Percentiles rank a stretch among this genome's conserved stretches.
Evolutionary conservation across 1,140 invertebrate species (phyloP).

Genomic region (Hyposmocoma kahamanoa): DNA sequence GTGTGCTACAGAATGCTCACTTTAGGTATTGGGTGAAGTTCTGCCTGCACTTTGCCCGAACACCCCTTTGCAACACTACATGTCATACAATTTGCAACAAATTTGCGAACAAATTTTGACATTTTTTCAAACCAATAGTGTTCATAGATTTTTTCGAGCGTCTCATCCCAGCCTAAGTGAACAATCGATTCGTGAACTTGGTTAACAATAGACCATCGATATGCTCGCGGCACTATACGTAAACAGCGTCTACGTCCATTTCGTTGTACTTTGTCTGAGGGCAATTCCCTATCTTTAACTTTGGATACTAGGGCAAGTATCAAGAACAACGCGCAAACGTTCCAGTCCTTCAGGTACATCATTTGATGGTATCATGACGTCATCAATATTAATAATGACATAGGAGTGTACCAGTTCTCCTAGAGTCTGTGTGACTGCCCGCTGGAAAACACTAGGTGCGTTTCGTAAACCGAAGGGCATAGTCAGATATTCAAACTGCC

Average conservation of each 20-base stretch:
- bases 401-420: neutral
- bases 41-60: conserved; percentile 25
- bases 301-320: neutral
- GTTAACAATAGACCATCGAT: conserved; percentile 15
- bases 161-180: conserved; percentile 38
- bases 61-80: conserved; percentile 22
- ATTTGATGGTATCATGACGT: neutral
- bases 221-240: conserved; percentile 13
- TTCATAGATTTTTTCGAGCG: conserved; percentile 20
- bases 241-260: conserved; percentile 1
- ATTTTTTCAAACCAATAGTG: conserved; percentile 17
- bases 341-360: neutral
- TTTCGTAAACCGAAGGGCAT: conserved; percentile 44
- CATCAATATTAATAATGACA: neutral
- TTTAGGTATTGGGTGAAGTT: conserved; percentile 28
- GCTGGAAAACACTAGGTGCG: conserved; percentile 31
- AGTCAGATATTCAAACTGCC: conserved; percentile 33
- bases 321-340: neutral
- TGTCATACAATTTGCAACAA: conserved; percentile 23
- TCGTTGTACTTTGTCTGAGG: neutral
- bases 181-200: conserved; percentile 10
- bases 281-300: neutral
- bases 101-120: conserved; percentile 15
- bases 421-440: conserved; percentile 15
- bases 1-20: conserved; percentile 21